Evolutionary conservation across 2,888 invertebrate species (phyloP).

Genomic region (Drosophila melanocephala): DNA sequence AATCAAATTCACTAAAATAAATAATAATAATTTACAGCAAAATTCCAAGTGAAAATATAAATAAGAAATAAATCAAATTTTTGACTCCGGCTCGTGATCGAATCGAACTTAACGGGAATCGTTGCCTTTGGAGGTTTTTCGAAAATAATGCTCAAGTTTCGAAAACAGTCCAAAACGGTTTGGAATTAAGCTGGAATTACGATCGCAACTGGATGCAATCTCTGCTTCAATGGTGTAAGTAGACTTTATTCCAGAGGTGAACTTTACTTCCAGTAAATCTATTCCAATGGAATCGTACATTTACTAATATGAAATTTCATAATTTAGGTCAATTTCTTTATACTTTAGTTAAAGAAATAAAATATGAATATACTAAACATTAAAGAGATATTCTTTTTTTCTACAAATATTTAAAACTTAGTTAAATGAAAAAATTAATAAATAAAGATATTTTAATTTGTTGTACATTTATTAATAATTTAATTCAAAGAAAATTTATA

Average conservation of each 20-base stretch:
- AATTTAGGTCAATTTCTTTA: neutral
- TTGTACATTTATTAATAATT: neutral
- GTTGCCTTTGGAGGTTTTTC: slow-evolving; percentile 57
- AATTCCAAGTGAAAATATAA: slow-evolving; percentile 39
- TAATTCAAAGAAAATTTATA: neutral
- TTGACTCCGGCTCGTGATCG: slow-evolving; percentile 54
- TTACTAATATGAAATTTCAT: neutral
- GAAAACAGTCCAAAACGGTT: slow-evolving; percentile 70
- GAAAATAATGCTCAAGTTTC: slow-evolving; percentile 57
- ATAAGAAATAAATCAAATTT: slow-evolving; percentile 29
- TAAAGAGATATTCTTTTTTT: neutral
- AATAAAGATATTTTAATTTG: neutral
- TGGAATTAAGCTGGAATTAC: slow-evolving; percentile 38
- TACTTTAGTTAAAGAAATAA: neutral
- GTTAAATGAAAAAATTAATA: neutral
- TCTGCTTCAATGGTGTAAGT: slow-evolving; percentile 71
- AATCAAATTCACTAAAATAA: slow-evolving; percentile 56
- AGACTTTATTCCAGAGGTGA: neutral
- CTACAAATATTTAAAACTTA: neutral
- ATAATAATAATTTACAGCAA: slow-evolving; percentile 27
- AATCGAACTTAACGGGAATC: slow-evolving; percentile 33
- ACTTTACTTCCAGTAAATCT: neutral
- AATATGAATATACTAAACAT: too few species aligned
- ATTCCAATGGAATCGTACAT: neutral
- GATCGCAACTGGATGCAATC: slow-evolving; percentile 51